These are phyloP conservation scores for Pavo muticus DNA, from an alignment of 2,113 vertebrate genomes.

Conservation along the genomic window DNA sequence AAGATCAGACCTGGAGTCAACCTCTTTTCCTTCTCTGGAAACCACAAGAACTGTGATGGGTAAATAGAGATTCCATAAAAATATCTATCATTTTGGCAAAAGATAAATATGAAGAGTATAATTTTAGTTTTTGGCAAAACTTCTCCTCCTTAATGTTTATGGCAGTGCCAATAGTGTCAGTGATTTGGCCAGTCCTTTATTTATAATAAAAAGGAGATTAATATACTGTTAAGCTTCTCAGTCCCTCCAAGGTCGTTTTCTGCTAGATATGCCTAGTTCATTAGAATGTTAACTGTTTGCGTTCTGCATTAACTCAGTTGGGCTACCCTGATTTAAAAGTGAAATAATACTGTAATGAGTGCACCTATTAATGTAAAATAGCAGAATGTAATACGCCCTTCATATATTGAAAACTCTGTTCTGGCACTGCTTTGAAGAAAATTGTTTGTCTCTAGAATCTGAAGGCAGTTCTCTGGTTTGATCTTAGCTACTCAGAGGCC, in stretches of 20 bases:
- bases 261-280: not conserved
- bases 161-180: not conserved
- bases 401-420: not conserved
- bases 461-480: constrained; percentile 13
- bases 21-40: constrained; percentile 14
- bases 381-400: not conserved
- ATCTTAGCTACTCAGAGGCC: constrained; percentile 28
- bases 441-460: not conserved
- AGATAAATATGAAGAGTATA: not conserved
- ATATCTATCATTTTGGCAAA: not conserved
- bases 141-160: not conserved
- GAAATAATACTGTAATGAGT: not conserved
- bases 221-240: not conserved
- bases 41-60: not conserved
- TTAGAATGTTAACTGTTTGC: not conserved
- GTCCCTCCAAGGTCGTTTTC: not conserved
- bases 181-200: not conserved
- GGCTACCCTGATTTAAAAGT: not conserved
- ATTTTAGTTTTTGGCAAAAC: not conserved
- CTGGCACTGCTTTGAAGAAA: not conserved
- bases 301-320: not conserved
- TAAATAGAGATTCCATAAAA: constrained; percentile 5
- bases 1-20: not conserved
- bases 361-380: not conserved
- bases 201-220: not conserved